Conservation (phyloP, 2,888 invertebrate species). For the Furcula furcula region DNA sequence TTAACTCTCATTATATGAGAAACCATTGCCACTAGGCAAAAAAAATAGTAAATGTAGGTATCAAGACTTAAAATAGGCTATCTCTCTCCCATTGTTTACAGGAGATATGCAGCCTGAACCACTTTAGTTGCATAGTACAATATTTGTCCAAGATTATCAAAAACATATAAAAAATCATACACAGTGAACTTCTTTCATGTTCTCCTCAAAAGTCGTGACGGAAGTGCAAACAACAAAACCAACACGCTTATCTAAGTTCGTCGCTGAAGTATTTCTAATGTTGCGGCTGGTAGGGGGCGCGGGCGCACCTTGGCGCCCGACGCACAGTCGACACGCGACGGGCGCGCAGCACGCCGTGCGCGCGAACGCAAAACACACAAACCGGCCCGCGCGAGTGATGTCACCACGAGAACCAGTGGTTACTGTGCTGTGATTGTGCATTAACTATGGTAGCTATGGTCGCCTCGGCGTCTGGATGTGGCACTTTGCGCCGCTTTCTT, state of each 20-base stretch:
- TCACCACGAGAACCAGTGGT: constrained; percentile 55
- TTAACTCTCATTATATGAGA: too few species aligned
- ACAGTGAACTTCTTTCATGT: constrained; percentile 17
- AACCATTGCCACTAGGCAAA: too few species aligned
- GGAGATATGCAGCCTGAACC: too few species aligned
- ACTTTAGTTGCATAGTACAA: too few species aligned
- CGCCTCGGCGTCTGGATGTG: constrained; percentile 76
- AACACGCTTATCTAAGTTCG: constrained; percentile 50
- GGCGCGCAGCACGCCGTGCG: constrained; percentile 64
- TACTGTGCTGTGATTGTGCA: constrained; percentile 54
- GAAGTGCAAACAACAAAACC: constrained; percentile 45
- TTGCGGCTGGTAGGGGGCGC: constrained; percentile 49
- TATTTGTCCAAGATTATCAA: neutral
- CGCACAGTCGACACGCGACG: constrained; percentile 59
- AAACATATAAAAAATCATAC: neutral
- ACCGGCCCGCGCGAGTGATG: constrained; percentile 63
- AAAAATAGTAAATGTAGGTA: too few species aligned
- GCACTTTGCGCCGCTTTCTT: constrained; percentile 75
- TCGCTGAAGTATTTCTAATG: constrained; percentile 29
- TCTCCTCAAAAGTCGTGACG: constrained; percentile 23
- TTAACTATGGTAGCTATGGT: constrained; percentile 77
- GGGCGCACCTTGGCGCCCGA: constrained; percentile 29
- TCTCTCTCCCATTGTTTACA: too few species aligned
- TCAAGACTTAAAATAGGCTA: too few species aligned
- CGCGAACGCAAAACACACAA: constrained; percentile 34